These are phyloP conservation scores for Gymnocheta viridis DNA, from an alignment of 2,888 invertebrate genomes.

Conservation along the genomic window DNA sequence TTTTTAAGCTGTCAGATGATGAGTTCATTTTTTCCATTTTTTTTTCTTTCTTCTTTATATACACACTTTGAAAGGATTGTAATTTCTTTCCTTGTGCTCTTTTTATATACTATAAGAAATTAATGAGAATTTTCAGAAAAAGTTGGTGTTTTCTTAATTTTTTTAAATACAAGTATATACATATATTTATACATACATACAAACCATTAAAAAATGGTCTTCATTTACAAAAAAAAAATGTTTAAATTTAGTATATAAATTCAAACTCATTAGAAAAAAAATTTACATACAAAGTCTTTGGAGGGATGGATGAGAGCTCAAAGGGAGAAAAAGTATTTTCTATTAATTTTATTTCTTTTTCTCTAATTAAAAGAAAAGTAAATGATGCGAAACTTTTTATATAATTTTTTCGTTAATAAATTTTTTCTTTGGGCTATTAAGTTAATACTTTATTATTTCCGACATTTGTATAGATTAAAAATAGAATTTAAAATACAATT, in stretches of 20 bases:
- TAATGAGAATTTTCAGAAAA: slow-evolving; percentile 66
- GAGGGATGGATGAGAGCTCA: slow-evolving; percentile 4
- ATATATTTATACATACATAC: too few relatives aligned
- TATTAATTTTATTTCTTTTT: slow-evolving; percentile 35
- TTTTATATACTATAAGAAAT: slow-evolving; percentile 63
- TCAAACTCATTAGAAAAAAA: slow-evolving; percentile 45
- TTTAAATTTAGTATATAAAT: slow-evolving; percentile 28
- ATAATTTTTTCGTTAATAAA: slow-evolving; percentile 17
- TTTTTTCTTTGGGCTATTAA: slow-evolving; percentile 23
- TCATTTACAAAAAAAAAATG: slow-evolving; percentile 26
- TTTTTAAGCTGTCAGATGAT: slow-evolving; percentile 63
- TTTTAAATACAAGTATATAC: slow-evolving; percentile 22
- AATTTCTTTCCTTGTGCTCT: slow-evolving; percentile 38
- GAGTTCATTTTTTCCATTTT: slow-evolving; percentile 38
- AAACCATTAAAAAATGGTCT: slow-evolving; percentile 27
- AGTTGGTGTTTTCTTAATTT: slow-evolving; percentile 32
- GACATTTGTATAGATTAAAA: background rate
- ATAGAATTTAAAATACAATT: background rate
- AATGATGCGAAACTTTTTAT: slow-evolving; percentile 63
- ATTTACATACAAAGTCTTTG: slow-evolving; percentile 37
- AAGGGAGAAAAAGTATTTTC: slow-evolving; percentile 41
- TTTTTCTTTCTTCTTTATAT: background rate
- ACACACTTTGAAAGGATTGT: slow-evolving; percentile 62
- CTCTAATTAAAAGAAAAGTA: slow-evolving; percentile 63
- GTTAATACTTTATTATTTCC: slow-evolving; percentile 3